Evolutionary conservation across 2,113 vertebrate species (phyloP).

Genomic region (Nanorana parkeri): DNA sequence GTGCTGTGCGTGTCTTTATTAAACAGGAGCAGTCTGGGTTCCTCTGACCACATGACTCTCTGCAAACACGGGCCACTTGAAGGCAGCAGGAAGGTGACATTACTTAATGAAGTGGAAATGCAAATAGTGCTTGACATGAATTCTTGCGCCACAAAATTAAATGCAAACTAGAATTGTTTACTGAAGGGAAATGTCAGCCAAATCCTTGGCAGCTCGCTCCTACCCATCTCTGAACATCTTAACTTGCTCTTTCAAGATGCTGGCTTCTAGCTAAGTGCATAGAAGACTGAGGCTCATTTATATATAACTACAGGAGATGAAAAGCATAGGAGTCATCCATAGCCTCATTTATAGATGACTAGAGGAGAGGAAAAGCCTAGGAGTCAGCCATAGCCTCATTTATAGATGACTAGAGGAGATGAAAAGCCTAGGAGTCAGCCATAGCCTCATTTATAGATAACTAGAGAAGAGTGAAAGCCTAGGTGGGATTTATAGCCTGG

Average conservation of each 20-base stretch:
- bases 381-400: no score
- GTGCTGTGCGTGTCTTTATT: background rate
- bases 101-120: conserved; percentile 36
- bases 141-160: conserved; percentile 14
- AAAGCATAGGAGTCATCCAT: no score
- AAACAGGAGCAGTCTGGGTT: background rate
- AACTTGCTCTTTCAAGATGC: background rate
- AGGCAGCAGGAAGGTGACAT: conserved; percentile 11
- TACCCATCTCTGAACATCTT: background rate
- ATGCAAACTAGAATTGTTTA: conserved; percentile 26
- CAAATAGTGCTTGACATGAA: conserved; percentile 37
- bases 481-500: no score
- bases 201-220: background rate
- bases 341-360: no score
- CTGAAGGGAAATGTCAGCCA: conserved; percentile 18
- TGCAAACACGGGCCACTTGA: conserved; percentile 30
- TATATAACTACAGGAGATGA: no score
- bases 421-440: no score
- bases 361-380: no score
- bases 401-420: no score
- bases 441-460: no score
- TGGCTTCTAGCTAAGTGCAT: background rate
- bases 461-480: no score
- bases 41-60: background rate
- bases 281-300: no score